Percentiles rank a stretch among this genome's conserved stretches.
These are phyloP conservation scores for Scaptomyza hsui DNA, from an alignment of 1,140 invertebrate species.

Conservation along the genomic window DNA sequence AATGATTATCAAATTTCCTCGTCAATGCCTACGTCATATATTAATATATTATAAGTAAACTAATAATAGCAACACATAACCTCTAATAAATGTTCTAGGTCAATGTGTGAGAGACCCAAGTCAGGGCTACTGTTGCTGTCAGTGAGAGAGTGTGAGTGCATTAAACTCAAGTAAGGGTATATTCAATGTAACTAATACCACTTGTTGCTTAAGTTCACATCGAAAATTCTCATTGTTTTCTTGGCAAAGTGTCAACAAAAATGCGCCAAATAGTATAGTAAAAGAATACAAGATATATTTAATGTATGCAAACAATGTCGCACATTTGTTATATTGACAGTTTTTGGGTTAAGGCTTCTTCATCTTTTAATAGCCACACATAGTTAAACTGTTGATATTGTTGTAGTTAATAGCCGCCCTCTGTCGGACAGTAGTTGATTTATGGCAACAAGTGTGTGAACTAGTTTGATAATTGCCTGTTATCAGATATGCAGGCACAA, in stretches of 20 bases:
- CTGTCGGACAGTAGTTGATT: neutral
- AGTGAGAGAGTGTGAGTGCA: slow-evolving; percentile 19
- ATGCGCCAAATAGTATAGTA: slow-evolving; percentile 16
- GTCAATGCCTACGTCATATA: slow-evolving; percentile 41
- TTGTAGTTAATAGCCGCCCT: slow-evolving; percentile 1
- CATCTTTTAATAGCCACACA: slow-evolving; percentile 22
- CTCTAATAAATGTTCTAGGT: slow-evolving; percentile 76
- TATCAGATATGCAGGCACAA: slow-evolving; percentile 2
- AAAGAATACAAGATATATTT: slow-evolving; percentile 28
- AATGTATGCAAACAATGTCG: slow-evolving; percentile 51
- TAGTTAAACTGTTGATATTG: slow-evolving; percentile 26
- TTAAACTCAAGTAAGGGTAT: neutral
- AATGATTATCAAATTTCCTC: slow-evolving; percentile 45
- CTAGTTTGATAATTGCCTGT: slow-evolving; percentile 16
- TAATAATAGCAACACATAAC: slow-evolving; percentile 65
- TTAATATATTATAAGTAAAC: slow-evolving; percentile 36
- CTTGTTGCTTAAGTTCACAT: slow-evolving; percentile 1
- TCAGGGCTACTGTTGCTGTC: slow-evolving; percentile 67
- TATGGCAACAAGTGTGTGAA: slow-evolving; percentile 23
- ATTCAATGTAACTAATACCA: neutral
- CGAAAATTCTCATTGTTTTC: slow-evolving; percentile 26
- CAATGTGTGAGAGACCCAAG: slow-evolving; percentile 53
- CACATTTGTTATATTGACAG: slow-evolving; percentile 26
- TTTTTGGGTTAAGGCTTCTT: slow-evolving; percentile 61
- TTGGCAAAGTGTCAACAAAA: slow-evolving; percentile 67